Evolutionary conservation across 2,113 vertebrate species (phyloP).

Genomic region (Rhynchomys soricoides): DNA sequence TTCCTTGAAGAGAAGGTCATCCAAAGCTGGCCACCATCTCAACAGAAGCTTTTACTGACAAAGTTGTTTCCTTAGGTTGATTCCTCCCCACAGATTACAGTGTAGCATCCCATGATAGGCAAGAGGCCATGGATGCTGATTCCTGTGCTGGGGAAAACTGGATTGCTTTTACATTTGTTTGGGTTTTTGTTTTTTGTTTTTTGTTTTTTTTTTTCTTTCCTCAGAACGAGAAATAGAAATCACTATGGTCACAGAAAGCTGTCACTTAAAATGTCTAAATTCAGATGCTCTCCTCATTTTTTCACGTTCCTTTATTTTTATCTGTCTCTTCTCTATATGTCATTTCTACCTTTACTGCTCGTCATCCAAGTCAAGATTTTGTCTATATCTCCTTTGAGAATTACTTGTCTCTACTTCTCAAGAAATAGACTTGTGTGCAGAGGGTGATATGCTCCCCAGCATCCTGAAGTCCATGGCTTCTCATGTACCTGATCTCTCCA

Average conservation of each 20-base stretch:
- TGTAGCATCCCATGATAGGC: background rate
- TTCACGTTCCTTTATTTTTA: background rate
- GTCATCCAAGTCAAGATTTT: background rate
- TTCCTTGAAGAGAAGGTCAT: background rate
- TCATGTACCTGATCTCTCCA: background rate
- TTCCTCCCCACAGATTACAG: background rate
- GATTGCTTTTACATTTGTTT: background rate
- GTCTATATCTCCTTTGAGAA: background rate
- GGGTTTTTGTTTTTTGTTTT: too few relatives aligned
- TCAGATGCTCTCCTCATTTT: background rate
- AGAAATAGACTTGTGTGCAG: background rate
- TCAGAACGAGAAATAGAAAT: background rate
- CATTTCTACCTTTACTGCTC: background rate
- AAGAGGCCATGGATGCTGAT: background rate
- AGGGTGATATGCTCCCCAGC: background rate
- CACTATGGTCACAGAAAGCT: background rate
- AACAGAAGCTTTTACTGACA: background rate
- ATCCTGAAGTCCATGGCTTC: background rate
- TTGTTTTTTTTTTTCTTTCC: background rate
- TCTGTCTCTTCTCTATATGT: background rate
- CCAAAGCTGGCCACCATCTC: background rate
- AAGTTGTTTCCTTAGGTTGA: background rate
- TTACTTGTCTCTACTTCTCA: background rate
- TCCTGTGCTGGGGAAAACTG: background rate
- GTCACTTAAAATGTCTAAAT: background rate